A percentile compares a stretch with the other conserved stretches of the same genome.
Conservation (phyloP, 2,888 invertebrate species). For the Icerya purchasi region DNA sequence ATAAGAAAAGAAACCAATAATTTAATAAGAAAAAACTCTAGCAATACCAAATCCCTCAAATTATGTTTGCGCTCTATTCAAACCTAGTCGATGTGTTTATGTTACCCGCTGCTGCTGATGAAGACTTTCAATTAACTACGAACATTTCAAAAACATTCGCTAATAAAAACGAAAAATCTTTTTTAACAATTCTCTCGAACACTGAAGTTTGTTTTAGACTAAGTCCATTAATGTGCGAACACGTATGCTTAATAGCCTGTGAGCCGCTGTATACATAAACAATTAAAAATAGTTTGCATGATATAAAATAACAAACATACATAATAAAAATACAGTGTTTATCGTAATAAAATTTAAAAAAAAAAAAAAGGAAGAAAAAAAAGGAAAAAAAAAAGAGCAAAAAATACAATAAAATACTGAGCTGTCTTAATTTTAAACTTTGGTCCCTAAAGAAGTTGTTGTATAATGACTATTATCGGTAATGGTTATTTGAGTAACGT, state of each 20-base stretch:
- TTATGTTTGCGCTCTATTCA: too few species aligned
- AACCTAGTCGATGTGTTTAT: too few species aligned
- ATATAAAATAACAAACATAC: background rate
- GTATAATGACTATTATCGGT: slow-evolving; percentile 24
- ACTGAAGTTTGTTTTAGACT: too few species aligned
- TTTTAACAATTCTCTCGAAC: too few species aligned
- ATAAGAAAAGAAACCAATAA: too few species aligned
- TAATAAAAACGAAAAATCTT: too few species aligned
- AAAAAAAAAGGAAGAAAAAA: slow-evolving; percentile 1
- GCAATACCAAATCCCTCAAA: too few species aligned
- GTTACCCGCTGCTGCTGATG: too few species aligned
- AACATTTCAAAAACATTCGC: too few species aligned
- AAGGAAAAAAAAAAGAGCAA: background rate
- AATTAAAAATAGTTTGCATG: background rate
- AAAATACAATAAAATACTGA: slow-evolving; percentile 6
- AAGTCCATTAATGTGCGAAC: too few species aligned
- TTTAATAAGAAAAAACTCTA: too few species aligned
- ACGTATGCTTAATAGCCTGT: background rate
- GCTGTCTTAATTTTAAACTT: slow-evolving; percentile 12
- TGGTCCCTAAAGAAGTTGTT: slow-evolving; percentile 13
- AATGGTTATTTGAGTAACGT: slow-evolving; percentile 39
- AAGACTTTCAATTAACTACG: too few species aligned
- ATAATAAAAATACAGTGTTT: background rate
- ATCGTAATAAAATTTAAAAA: slow-evolving; percentile 1
- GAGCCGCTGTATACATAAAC: background rate